These are phyloP conservation scores for Cepaea hortensis DNA, from an alignment of 2,888 invertebrate species.

Conservation along the genomic window DNA sequence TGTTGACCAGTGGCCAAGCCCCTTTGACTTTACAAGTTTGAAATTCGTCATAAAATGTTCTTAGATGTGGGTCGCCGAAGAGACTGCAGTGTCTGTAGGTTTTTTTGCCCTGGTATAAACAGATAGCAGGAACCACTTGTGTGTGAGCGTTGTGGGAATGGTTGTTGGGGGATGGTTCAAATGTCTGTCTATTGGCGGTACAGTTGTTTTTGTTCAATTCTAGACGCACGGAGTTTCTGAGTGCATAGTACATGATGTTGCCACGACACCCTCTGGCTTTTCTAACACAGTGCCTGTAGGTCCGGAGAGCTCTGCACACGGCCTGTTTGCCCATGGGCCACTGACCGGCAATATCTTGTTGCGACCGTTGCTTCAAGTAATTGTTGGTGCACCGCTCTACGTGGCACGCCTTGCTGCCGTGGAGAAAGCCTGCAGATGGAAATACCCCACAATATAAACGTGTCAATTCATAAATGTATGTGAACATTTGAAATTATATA, in stretches of 20 bases:
- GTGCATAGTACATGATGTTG: constrained; percentile 77
- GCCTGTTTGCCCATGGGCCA: constrained; percentile 56
- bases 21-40: constrained; percentile 51
- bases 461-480: too few species aligned
- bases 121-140: constrained; percentile 61
- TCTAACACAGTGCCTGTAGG: constrained; percentile 76
- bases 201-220: constrained; percentile 75
- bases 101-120: constrained; percentile 68
- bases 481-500: too few species aligned
- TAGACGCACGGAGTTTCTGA: constrained; percentile 69
- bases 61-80: constrained; percentile 81
- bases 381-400: constrained; percentile 65
- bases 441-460: background rate
- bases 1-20: too few species aligned
- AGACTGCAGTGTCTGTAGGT: constrained; percentile 78
- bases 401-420: constrained; percentile 58
- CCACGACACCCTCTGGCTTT: constrained; percentile 77
- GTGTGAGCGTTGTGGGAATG: constrained; percentile 48
- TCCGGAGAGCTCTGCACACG: constrained; percentile 74
- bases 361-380: constrained; percentile 56
- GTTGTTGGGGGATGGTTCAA: constrained; percentile 24
- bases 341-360: constrained; percentile 58
- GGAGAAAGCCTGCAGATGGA: constrained; percentile 14
- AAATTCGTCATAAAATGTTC: constrained; percentile 78
- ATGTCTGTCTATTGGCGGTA: constrained; percentile 56